Evolutionary conservation across 2,113 vertebrate species (phyloP).

Genomic region (Ibidorhyncha struthersii): DNA sequence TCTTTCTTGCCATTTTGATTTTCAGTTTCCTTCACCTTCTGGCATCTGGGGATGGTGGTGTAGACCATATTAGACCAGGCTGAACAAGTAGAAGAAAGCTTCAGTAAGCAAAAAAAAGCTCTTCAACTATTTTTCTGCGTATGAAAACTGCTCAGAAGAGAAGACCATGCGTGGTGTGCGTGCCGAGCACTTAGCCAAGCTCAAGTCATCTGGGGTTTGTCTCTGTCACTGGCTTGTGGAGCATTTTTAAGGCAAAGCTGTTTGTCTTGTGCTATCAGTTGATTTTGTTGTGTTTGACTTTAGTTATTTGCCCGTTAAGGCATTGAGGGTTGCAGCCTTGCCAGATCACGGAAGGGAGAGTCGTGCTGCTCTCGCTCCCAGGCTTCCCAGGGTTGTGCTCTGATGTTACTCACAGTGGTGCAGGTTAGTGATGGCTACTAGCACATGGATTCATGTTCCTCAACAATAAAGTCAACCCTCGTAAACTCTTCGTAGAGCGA

Average conservation of each 20-base stretch:
- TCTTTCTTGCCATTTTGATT: too few relatives aligned
- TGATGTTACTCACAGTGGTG: fast-evolving
- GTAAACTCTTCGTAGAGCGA: background rate
- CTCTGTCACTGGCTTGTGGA: background rate
- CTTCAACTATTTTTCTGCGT: too few relatives aligned
- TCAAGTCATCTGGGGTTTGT: background rate
- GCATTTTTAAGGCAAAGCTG: background rate
- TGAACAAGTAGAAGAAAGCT: too few relatives aligned
- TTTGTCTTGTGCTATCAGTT: fast-evolving
- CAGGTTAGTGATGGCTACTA: background rate
- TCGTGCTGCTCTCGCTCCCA: background rate
- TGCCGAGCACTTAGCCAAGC: background rate
- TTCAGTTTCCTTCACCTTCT: too few relatives aligned
- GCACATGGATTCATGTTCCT: background rate
- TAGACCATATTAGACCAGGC: too few relatives aligned
- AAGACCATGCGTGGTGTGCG: too few relatives aligned
- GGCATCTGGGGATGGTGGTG: too few relatives aligned
- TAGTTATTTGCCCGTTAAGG: too few relatives aligned
- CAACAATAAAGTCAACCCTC: background rate
- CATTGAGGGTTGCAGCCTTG: background rate
- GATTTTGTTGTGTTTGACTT: background rate
- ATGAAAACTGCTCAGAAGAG: too few relatives aligned
- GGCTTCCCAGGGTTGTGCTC: background rate
- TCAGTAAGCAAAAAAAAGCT: too few relatives aligned
- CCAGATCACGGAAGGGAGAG: background rate